Evolutionary conservation across 2,113 vertebrate genomes (phyloP), one percentile per base, ranked within the genome.

Genomic region (Epinephelus moara): DNA sequence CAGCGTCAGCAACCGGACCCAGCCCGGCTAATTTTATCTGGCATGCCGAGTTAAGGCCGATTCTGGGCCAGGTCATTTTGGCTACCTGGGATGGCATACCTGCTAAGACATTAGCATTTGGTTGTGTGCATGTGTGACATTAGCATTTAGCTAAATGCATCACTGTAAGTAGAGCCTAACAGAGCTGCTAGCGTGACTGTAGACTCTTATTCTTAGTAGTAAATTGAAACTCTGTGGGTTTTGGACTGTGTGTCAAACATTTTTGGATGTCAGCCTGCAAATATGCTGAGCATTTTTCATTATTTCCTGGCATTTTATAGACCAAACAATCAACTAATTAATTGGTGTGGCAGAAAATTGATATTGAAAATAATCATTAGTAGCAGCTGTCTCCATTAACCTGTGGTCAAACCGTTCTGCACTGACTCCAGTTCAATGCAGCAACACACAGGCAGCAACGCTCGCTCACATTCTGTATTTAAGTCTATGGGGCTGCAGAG

Each of bases 401-500:
- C 6, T 25, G 61, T 33, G 27, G 13, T 52, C 17, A 45, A 55
- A 64, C 14, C 40, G 3, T 56, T 30, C 17, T 75, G 50, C 49
- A 6, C 40, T 4, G 30, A 27, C 70, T 66, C 60, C 42, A 17
- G 30, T 42, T 53, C 60, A 55, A 27, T 13, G 42, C 33, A 63
- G 72, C 2, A 37, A 47, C 62, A 14, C 60, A 33, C 49, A 47
- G 53, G 68, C 68, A 67, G 62, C 68, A 49, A 27, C 4, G 50
- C 75, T 60, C 6, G 73, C 73, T 72, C 74, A 33, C 81, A 49
- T 45, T 86, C 78, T 81, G 84, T 88, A 72, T 86, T 86, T 78
- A 86, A 80, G 79, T 83, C 89, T 88, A 37, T 18, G 78, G 87
- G 84, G 80, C 81, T 78, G 81, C 80, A 12, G 85, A 75, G 88